Conservation (phyloP, 1,140 invertebrate species). For the Philopotamus ludificatus region DNA sequence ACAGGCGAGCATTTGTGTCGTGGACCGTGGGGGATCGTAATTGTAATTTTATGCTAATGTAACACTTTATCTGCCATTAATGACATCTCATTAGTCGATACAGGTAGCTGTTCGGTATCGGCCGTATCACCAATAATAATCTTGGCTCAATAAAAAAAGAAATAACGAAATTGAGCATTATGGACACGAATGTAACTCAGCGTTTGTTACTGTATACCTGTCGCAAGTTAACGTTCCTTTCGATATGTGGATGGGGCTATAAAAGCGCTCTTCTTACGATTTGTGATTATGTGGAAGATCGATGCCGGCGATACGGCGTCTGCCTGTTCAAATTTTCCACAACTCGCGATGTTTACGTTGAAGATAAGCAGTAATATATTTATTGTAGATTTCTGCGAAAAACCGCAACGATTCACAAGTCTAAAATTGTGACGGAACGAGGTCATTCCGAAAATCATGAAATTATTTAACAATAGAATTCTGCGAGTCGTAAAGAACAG, state of each 20-base stretch:
- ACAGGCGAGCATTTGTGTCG: slow-evolving; percentile 7
- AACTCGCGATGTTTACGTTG: no score
- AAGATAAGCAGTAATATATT: no score
- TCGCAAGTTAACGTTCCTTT: slow-evolving; percentile 10
- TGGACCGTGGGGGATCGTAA: neutral
- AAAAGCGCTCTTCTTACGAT: neutral
- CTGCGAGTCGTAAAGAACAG: no score
- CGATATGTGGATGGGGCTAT: slow-evolving; percentile 10
- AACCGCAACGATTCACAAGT: no score
- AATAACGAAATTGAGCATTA: neutral
- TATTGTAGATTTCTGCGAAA: no score
- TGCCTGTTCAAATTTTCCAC: no score
- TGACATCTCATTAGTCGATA: slow-evolving; percentile 12
- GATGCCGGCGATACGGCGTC: no score
- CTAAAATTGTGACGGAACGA: no score
- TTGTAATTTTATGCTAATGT: slow-evolving; percentile 12
- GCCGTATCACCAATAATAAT: slow-evolving; percentile 1
- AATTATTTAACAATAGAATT: no score
- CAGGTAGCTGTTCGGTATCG: neutral
- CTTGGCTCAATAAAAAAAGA: neutral
- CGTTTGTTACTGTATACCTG: neutral
- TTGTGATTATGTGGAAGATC: no score
- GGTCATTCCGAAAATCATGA: no score
- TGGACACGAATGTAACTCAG: neutral
- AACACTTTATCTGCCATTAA: slow-evolving; percentile 13